A percentile compares a stretch with the other conserved stretches of the same genome.
phyloP scores from a whole-genome alignment of 2,113 vertebrate genomes.

The Natator depressus region DNA sequence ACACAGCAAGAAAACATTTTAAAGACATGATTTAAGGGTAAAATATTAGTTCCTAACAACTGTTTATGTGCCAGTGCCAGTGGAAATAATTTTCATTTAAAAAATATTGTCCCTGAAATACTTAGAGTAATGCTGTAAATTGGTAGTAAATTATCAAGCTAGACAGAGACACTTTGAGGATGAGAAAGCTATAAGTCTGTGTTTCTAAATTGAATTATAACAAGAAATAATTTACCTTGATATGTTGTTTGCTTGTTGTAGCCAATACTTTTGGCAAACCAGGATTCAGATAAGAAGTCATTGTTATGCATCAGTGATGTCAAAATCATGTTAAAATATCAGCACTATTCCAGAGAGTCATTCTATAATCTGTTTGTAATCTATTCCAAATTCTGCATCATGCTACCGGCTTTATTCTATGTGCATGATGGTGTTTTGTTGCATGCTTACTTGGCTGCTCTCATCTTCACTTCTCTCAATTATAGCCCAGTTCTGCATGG shows the following conservation, averaged over 20 bases:
- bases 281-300: not conserved
- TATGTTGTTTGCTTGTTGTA: slow-evolving; percentile 41
- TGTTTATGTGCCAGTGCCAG: not conserved
- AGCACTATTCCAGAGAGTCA: not conserved
- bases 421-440: not conserved
- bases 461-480: not conserved
- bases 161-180: not conserved
- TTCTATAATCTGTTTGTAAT: not conserved
- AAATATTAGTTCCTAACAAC: not conserved
- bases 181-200: not conserved
- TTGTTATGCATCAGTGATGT: not conserved
- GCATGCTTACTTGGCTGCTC: not conserved
- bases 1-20: not conserved
- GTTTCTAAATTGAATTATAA: not conserved
- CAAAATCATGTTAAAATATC: slow-evolving; percentile 15
- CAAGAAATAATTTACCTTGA: slow-evolving; percentile 52
- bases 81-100: not conserved
- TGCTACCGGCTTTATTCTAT: not conserved
- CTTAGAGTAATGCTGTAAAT: not conserved
- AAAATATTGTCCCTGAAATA: not conserved
- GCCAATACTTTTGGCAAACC: not conserved
- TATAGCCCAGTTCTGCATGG: slow-evolving; percentile 52
- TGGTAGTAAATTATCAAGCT: slow-evolving; percentile 25
- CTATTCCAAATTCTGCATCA: not conserved
- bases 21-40: not conserved